Base-by-base conservation (phyloP, 2,888 invertebrate genomes). In the Pachymerium ferrugineum region DNA sequence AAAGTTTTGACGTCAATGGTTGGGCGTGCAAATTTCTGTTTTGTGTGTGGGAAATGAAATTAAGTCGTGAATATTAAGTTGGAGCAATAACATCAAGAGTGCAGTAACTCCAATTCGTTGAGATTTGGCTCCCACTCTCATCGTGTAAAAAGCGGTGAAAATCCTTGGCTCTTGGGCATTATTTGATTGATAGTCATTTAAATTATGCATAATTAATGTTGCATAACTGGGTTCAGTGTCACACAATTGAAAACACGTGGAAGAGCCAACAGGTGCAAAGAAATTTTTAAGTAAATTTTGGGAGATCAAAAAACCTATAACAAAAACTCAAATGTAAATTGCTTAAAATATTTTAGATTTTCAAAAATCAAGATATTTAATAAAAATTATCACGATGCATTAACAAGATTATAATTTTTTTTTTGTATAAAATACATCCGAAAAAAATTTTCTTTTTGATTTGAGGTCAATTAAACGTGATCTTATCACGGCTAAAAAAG, bases 151-250 rank as follows among this genome's bases (percentile, higher is more conserved):
- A 42, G 42, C 42, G 16, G 12, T 42, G 42, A 42, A 42, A 42
- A 42, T 42, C n/a, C 6, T 14, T 14, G 6, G 42, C 42, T 42
- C 42, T 42, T 42, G 42, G 42, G 42, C 42, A 42, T 42, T 14
- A 16, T 14, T 42, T 42, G 42, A 42, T 42, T 42, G 42, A 42
- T 42, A 42, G 42, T 42, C 42, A 42, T 42, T 42, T 42, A 42
- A 42, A n/a, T 42, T 42, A 42, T 42, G 42, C 42, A 42, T 42
- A 42, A 42, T 42, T 42, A 42, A 42, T 42, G 42, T 42, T 42
- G 42, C 42, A 42, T 42, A 42, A 42, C 42, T 42, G 42, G 42
- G 42, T 42, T 42, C 42, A 42, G 42, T 42, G 42, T 42, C 42
- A 42, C 42, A 42, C 42, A 42, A 10, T 42, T n/a, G n/a, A 16